A percentile compares a stretch with the other conserved stretches of the same genome.
Evolutionary conservation across 1,140 invertebrate genomes (phyloP).

Genomic region (Papilio machaon): DNA sequence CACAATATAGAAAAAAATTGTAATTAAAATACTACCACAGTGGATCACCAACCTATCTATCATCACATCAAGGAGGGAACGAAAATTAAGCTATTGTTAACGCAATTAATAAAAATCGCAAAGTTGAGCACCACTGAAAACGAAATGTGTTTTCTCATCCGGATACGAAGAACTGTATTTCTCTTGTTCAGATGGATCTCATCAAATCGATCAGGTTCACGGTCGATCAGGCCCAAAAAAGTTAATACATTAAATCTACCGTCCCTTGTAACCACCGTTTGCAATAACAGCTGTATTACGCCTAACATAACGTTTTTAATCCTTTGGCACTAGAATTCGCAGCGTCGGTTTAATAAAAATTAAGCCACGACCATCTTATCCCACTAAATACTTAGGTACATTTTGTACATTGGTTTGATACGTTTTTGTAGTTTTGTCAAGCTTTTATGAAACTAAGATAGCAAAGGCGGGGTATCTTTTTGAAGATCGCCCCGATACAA

Average conservation of each 20-base stretch:
- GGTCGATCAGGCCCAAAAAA: conserved; percentile 43
- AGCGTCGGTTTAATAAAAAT: not conserved
- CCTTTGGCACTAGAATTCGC: not conserved
- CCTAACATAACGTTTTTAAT: conserved; percentile 3
- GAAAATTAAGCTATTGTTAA: not conserved
- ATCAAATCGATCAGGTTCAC: conserved; percentile 41
- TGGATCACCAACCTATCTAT: not conserved
- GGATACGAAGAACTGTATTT: conserved; percentile 35
- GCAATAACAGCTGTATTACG: not conserved
- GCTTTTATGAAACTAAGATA: too few species aligned
- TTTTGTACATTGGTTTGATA: not conserved
- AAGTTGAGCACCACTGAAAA: conserved; percentile 36
- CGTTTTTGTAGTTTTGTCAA: not conserved
- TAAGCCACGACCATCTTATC: not conserved
- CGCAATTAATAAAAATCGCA: not conserved
- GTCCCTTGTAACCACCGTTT: not conserved
- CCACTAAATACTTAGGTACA: not conserved
- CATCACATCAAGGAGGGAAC: not conserved
- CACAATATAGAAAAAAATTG: not conserved
- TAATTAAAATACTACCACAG: not conserved
- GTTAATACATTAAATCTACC: conserved; percentile 19
- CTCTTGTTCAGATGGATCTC: conserved; percentile 39
- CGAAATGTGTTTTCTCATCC: conserved; percentile 25
- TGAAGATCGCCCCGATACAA: too few species aligned
- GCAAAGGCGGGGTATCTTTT: too few species aligned